Evolutionary conservation across 2,888 invertebrate species (phyloP).

Genomic region (Hofmannophila pseudospretella): DNA sequence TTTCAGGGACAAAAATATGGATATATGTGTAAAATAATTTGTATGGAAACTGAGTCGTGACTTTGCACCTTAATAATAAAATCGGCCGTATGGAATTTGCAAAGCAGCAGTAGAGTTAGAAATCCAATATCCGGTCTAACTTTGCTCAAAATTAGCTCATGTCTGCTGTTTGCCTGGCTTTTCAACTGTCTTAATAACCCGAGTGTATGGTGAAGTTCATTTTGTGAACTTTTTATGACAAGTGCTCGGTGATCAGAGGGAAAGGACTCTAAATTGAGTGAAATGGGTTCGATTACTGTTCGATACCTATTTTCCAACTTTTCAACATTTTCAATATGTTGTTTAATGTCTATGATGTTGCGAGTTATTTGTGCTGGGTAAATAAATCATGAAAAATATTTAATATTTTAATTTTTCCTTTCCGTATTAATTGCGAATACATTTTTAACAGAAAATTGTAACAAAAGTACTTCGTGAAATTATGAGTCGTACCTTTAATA

Average conservation of each 20-base stretch:
- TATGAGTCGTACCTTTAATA: too few relatives aligned
- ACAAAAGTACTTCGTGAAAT: too few relatives aligned
- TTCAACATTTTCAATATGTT: background rate
- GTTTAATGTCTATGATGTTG: background rate
- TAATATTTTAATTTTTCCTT: too few relatives aligned
- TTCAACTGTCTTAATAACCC: slow-evolving; percentile 48
- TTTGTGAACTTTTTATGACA: background rate
- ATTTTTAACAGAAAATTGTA: too few relatives aligned
- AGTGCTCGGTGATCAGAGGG: background rate
- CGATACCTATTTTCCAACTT: background rate
- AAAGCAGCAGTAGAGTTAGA: slow-evolving; percentile 42
- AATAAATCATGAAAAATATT: too few relatives aligned
- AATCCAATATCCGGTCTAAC: slow-evolving; percentile 65
- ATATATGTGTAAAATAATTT: too few relatives aligned
- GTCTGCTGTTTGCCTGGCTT: slow-evolving; percentile 50
- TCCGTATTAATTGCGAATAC: too few relatives aligned
- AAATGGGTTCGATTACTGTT: too few relatives aligned
- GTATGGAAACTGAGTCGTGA: too few relatives aligned
- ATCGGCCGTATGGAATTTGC: background rate
- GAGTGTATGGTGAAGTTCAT: background rate
- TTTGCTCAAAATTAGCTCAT: slow-evolving; percentile 51
- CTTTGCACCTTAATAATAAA: background rate
- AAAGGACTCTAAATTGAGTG: too few relatives aligned
- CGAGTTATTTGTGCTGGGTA: background rate
- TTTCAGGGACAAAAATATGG: too few relatives aligned